Conservation (phyloP, 2,888 invertebrate species). For the Hylaea fasciaria region DNA sequence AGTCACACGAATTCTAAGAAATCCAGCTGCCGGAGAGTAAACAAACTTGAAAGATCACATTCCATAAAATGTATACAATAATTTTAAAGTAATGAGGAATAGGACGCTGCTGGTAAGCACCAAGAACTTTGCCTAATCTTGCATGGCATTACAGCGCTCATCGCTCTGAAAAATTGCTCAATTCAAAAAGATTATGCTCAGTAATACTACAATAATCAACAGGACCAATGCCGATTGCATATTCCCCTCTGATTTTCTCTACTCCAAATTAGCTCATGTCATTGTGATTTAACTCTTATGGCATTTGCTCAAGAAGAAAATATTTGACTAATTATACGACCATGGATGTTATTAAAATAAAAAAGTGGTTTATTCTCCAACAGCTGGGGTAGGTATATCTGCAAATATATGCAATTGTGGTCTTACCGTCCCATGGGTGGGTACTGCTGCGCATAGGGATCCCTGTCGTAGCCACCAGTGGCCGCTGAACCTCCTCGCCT, state of each 20-base stretch:
- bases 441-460: constrained; percentile 80
- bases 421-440: constrained; percentile 81
- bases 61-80: background rate
- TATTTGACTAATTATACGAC: background rate
- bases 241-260: background rate
- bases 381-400: constrained; percentile 24
- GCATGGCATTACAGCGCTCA: no score
- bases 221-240: background rate
- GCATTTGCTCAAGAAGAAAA: no score
- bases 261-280: background rate
- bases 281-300: no score
- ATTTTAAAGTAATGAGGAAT: no score
- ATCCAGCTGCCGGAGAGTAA: constrained; percentile 34
- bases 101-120: no score
- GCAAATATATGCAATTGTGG: constrained; percentile 7
- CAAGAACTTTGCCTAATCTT: no score
- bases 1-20: constrained; percentile 24
- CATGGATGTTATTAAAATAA: background rate
- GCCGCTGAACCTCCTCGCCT: constrained; percentile 74
- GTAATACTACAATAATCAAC: background rate
- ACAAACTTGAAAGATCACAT: constrained; percentile 14
- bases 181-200: no score
- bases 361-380: constrained; percentile 38
- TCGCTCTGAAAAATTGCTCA: no score
- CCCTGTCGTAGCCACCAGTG: constrained; percentile 77